Conservation (phyloP, 2,888 invertebrate species). For the Cepaea hortensis region DNA sequence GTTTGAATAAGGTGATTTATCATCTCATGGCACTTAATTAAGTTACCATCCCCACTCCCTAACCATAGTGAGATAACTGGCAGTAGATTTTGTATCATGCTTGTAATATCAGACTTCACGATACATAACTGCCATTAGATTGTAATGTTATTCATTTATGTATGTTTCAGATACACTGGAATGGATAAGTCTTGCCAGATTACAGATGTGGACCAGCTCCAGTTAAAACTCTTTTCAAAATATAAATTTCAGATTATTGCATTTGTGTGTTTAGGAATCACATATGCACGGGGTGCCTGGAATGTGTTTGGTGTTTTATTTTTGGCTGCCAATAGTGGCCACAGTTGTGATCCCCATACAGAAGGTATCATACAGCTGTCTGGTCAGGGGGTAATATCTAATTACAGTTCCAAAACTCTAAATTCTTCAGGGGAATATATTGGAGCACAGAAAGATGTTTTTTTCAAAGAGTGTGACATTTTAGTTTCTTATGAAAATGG, state of each 20-base stretch:
- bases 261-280: constrained; percentile 58
- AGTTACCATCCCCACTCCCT: too few species aligned
- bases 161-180: neutral
- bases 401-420: neutral
- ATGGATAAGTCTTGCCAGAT: constrained; percentile 4
- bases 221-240: constrained; percentile 55
- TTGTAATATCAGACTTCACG: too few species aligned
- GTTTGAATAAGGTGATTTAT: too few species aligned
- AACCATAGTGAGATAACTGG: too few species aligned
- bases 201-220: constrained; percentile 60
- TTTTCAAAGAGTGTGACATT: constrained; percentile 44
- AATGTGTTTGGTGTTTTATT: constrained; percentile 65
- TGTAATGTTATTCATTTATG: too few species aligned
- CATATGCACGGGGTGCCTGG: constrained; percentile 67
- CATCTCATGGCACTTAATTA: too few species aligned
- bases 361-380: neutral
- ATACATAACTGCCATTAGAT: too few species aligned
- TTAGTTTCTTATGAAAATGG: constrained; percentile 43
- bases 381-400: neutral
- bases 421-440: neutral
- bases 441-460: neutral
- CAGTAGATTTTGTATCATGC: too few species aligned
- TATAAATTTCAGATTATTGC: constrained; percentile 59
- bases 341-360: constrained; percentile 55
- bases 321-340: constrained; percentile 61